Conservation (phyloP, 2,113 vertebrate genomes). For the Tonatia bakeri region DNA sequence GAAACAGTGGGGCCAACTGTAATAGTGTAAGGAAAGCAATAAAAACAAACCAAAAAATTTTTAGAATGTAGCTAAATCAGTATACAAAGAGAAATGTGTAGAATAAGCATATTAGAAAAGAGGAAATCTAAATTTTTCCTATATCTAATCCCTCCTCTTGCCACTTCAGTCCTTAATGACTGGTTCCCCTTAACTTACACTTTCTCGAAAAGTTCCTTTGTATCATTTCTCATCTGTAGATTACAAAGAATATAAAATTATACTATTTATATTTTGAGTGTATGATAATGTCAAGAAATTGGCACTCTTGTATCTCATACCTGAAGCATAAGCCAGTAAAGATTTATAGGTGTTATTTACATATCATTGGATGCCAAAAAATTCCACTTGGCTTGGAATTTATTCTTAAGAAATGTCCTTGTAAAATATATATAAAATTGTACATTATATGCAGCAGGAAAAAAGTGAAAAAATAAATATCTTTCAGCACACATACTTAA, state of each 20-base stretch:
- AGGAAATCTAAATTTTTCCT: background rate
- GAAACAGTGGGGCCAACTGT: too few species aligned
- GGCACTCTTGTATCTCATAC: background rate
- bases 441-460: background rate
- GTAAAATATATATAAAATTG: background rate
- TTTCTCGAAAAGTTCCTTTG: background rate
- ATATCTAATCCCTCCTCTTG: background rate
- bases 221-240: background rate
- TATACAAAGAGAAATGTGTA: background rate
- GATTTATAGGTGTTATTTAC: background rate
- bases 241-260: background rate
- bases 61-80: background rate
- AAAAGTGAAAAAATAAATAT: background rate
- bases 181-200: background rate
- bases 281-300: background rate
- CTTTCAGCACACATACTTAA: background rate
- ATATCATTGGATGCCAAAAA: background rate
- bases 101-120: background rate
- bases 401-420: background rate
- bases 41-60: background rate
- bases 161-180: background rate
- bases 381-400: background rate
- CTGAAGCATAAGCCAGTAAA: background rate
- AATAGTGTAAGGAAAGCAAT: too few species aligned
- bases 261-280: background rate